Evolutionary conservation across 2,888 invertebrate genomes (phyloP).

Genomic region (Machimus atricapillus): DNA sequence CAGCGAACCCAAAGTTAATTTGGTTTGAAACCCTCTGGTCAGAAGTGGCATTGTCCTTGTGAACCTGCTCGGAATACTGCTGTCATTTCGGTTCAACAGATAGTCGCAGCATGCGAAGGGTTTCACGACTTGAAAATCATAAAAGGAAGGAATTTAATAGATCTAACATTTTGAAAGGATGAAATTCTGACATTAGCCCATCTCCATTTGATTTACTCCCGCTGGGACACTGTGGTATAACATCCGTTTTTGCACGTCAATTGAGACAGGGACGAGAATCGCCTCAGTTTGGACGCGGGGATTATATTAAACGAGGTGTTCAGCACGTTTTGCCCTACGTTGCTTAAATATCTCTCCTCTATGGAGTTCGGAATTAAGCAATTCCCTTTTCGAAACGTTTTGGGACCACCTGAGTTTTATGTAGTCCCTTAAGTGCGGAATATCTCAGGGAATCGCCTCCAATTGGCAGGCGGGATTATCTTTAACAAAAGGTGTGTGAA

Average conservation of each 20-base stretch:
- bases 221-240: neutral
- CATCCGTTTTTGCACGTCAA: slow-evolving; percentile 9
- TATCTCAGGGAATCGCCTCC: neutral
- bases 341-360: neutral
- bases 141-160: slow-evolving; percentile 14
- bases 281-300: neutral
- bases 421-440: neutral
- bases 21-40: neutral
- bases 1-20: slow-evolving; percentile 30
- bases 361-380: neutral
- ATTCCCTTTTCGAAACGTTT: neutral
- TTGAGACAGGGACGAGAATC: neutral
- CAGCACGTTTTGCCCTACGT: neutral
- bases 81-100: slow-evolving; percentile 25
- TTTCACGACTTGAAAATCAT: slow-evolving; percentile 19
- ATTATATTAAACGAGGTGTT: slow-evolving; percentile 23
- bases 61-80: neutral
- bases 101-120: slow-evolving; percentile 4
- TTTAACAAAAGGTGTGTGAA: neutral
- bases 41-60: neutral
- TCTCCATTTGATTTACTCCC: slow-evolving; percentile 17
- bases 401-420: neutral
- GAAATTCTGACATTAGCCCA: slow-evolving; percentile 8
- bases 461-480: neutral
- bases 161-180: neutral